Evolutionary conservation across 2,888 invertebrate species (phyloP), one percentile per base, ranked within the genome.

Genomic region (Apamea crenata): DNA sequence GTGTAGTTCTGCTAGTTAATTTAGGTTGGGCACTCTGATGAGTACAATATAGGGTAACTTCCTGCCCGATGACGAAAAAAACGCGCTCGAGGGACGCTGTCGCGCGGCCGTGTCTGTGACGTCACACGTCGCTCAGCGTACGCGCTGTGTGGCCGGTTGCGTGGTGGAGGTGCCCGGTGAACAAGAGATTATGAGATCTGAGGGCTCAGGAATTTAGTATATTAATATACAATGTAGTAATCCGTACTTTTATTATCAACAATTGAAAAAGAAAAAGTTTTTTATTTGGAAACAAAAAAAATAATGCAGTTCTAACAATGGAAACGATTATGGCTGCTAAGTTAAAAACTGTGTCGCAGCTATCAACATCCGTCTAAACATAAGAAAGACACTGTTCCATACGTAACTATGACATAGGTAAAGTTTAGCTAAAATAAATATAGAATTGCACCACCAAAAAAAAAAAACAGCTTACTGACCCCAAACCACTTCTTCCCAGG

Each of bases 401-500:
- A 53, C 50, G 21, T 40, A 40, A 40, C 40, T 40, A 40, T 40
- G 40, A 40, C 10, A 40, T 40, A 40, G 40, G 44, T 44, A 44
- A 12, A 44, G 10, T 44, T 44, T 44, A 44, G 44, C 44, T 44
- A 44, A 44, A 44, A 44, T 44, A 44, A 44, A 44, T 12, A 44
- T 12, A 44, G 44, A 14, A 44, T 14, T 44, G 44, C 12, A 40
- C 10, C 16, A 3, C n/a, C 29, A 67, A 44, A 68, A 12, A 68
- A 67, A 44, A 68, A 12, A 68, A 47, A 25, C 12, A 14, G 14
- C 4, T 2, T 16, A 77, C 59, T 85, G n/a, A 74, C 25, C 5
- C 3, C 53, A 16, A 0, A n/a, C 4, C 10, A 21, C 10, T 18
- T 1, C 56, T 69, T 83, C 10, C 90, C 77, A 98, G 98, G 98